Base-by-base conservation (phyloP, 2,113 vertebrate genomes). In the Zapornia atra region DNA sequence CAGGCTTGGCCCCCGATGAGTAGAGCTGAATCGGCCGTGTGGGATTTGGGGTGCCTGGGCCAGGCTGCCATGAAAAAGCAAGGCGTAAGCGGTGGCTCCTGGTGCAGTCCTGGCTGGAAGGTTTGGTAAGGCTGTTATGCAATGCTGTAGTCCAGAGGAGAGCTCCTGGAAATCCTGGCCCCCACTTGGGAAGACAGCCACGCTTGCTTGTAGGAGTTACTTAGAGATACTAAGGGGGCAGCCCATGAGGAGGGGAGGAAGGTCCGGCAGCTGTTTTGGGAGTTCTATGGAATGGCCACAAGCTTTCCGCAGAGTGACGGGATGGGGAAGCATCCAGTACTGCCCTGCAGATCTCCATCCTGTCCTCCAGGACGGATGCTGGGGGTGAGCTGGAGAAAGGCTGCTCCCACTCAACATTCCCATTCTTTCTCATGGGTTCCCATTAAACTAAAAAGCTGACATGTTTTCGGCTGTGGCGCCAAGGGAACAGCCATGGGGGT, bases 11-110 rank as follows among this genome's bases (percentile, higher is more conserved):
- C 54, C 54, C 20, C 4, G 1, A 8, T 48, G 34, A 48, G 53
- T 42, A 22, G 34, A 56, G 44, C 26, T 56, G 53, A 57, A 71
- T 26, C 0, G 1, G 8, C 34, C 19, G 10, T 1, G 0, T 0
- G 1, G 42, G 18, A 11, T 70, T 82, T 63, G 85, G 40, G 38
- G 64, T 5, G 3, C 24, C 24, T 18, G 29, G 34, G 21, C n/a
- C 63, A 59, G 46, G 68, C 33, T 44, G 17, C 22, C 2, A 2
- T 40, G 10, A 48, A 22, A 22, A 48, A 48, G 19, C 48, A 48
- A 68, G 34, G 31, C 7, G 40, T 59, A 63, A 13, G 16, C 5
- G 10, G 9, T 68, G 48, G 18, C n/a, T 66, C 20, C 61, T 46
- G 42, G 34, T 85, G 61, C 53, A 20, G 13, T 25, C 20, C 12